Percentiles rank a stretch among this genome's conserved stretches.
These are phyloP conservation scores for Anabas testudineus DNA, from an alignment of 2,797 vertebrate species.

Conservation along the genomic window DNA sequence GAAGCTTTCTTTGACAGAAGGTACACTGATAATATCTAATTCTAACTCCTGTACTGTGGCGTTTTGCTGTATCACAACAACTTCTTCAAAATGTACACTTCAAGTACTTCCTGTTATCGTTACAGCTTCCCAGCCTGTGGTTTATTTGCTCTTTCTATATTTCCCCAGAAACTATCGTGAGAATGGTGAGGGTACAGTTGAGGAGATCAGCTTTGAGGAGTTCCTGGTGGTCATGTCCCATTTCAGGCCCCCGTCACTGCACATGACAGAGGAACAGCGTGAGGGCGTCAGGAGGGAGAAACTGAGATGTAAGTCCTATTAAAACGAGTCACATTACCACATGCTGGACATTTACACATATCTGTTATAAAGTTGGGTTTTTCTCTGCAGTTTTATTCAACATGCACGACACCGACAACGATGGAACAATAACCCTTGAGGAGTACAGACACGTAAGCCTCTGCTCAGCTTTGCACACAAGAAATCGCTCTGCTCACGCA, in stretches of 20 bases:
- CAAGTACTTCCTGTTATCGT: too few species aligned
- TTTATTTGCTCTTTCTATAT: not conserved
- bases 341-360: not conserved
- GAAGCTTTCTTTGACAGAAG: conserved; percentile 94
- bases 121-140: too few species aligned
- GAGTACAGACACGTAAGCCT: conserved; percentile 94
- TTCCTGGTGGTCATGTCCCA: conserved; percentile 95
- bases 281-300: conserved; percentile 88
- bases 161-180: conserved; percentile 87
- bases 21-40: conserved; percentile 64
- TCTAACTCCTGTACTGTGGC: too few species aligned
- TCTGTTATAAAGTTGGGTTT: conserved; percentile 5
- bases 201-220: conserved; percentile 93
- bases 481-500: not conserved
- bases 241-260: conserved; percentile 89
- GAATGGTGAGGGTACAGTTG: conserved; percentile 72
- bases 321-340: not conserved
- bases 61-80: too few species aligned
- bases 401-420: conserved; percentile 97
- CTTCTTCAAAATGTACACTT: not conserved
- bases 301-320: conserved; percentile 89
- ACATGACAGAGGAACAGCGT: conserved; percentile 88
- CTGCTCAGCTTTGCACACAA: not conserved
- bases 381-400: conserved; percentile 91
- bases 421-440: conserved; percentile 94